Base-by-base conservation (phyloP, 2,888 invertebrate species). In the Papilio protenor region DNA sequence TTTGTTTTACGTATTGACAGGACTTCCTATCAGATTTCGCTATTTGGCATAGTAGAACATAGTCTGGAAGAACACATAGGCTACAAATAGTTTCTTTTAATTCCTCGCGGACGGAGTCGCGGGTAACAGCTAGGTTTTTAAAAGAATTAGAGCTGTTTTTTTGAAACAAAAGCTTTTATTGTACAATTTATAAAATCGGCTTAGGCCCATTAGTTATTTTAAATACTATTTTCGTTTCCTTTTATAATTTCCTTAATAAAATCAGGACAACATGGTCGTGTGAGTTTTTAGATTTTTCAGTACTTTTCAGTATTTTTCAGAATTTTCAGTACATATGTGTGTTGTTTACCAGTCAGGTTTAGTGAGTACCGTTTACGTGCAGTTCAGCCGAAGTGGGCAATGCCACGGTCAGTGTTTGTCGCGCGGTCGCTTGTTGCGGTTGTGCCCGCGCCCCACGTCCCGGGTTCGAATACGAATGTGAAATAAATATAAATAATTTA, bases 341-440 rank as follows among this genome's bases (percentile, higher is more conserved):
- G 3, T 47, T 59, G 45, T 59, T 73, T 59, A 75, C 73, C 75
- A 79, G 73, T 77, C 71, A 66, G 74, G 75, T 23, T 57, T n/a
- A 55, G 59, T 47, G 33, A 27, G 59, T 12, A 52, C 23, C 74
- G 59, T 57, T 73, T 14, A 21, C 47, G 23, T 64, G 12, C 40
- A 59, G 71, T 76, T 45, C 57, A 66, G 66, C 59, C 70, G 59
- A 79, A 78, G 69, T 77, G 40, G 64, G 55, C 80, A 81, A 80
- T 81, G 81, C 80, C 80, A 79, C 77, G 81, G 81, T 27, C 79
- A 81, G 81, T 81, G 81, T 79, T 73, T 70, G 74, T 47, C 73
- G 77, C 78, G 78, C 79, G 78, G 81, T 76, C 69, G 79, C 21
- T 47, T 64, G 76, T 59, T 76, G 55, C 76, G 80, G 77, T 76